Conservation (phyloP, 2,888 invertebrate genomes). For the Rotaria macrura region DNA sequence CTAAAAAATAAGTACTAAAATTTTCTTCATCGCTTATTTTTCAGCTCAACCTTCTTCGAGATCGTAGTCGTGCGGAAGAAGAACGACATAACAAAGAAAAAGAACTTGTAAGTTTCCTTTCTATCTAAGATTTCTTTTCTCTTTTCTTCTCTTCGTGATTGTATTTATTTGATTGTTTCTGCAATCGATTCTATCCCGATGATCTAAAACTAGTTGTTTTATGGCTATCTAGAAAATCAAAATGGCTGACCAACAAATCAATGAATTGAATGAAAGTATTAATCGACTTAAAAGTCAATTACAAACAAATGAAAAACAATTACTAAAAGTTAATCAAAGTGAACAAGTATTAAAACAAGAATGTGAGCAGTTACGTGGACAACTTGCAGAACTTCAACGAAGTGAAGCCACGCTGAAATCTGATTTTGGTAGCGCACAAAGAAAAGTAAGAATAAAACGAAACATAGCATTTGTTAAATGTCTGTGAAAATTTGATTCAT, state of each 20-base stretch:
- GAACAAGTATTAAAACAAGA: conserved; percentile 40
- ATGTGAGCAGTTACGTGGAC: conserved; percentile 40
- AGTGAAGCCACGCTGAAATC: conserved; percentile 35
- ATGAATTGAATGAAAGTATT: conserved; percentile 40
- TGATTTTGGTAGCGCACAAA: conserved; percentile 38
- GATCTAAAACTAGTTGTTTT: background rate
- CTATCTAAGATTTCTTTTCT: conserved; percentile 37
- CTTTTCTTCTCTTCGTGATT: background rate
- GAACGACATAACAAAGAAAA: conserved; percentile 45
- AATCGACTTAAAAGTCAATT: conserved; percentile 32
- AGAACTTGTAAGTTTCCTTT: conserved; percentile 43
- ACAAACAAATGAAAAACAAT: conserved; percentile 27
- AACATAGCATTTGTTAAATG: no score
- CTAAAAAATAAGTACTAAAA: background rate
- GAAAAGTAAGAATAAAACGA: conserved; percentile 39
- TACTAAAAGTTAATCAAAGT: conserved; percentile 5
- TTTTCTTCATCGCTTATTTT: conserved; percentile 14
- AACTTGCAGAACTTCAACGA: conserved; percentile 44
- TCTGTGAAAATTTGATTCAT: no score
- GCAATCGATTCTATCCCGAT: no score
- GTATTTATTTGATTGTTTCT: no score
- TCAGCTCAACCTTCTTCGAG: conserved; percentile 38
- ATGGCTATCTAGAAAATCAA: conserved; percentile 46
- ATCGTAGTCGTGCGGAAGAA: conserved; percentile 36
- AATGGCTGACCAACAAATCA: conserved; percentile 41